A percentile compares a stretch with the other conserved stretches of the same genome.
These are phyloP conservation scores for Oreochromis niloticus DNA, from an alignment of 2,113 vertebrate species.

Conservation along the genomic window DNA sequence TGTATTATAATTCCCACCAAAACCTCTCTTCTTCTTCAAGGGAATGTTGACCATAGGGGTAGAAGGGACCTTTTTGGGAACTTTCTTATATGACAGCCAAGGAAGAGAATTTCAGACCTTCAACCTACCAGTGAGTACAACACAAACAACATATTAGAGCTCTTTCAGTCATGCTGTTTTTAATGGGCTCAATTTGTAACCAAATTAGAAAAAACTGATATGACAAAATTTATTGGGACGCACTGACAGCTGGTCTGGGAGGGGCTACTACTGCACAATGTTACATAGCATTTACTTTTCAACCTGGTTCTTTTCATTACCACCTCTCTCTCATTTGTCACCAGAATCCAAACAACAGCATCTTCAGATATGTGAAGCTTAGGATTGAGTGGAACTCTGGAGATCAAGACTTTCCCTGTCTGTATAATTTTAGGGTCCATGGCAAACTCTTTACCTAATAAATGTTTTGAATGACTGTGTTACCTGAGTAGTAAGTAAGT, in stretches of 20 bases:
- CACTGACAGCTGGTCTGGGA: neutral
- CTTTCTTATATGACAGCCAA: neutral
- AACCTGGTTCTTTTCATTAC: neutral
- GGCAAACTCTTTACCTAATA: neutral
- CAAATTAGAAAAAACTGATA: neutral
- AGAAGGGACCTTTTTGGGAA: neutral
- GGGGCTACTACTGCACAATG: neutral
- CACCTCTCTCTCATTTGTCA: neutral
- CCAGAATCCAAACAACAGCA: neutral
- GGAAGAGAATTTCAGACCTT: neutral
- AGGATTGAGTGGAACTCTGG: neutral
- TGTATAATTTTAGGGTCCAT: neutral
- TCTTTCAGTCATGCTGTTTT: neutral
- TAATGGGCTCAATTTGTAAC: neutral
- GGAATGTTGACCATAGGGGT: neutral
- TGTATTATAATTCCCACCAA: neutral
- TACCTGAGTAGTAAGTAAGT: neutral
- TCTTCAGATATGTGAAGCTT: neutral
- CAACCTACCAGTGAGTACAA: neutral
- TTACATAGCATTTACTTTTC: neutral
- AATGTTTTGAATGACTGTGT: neutral
- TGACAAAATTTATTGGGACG: neutral
- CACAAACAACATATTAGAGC: neutral
- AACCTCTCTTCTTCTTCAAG: neutral
- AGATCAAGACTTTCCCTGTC: neutral